Conservation (phyloP, 1,140 invertebrate species). For the Macrosteles quadrilineatus region DNA sequence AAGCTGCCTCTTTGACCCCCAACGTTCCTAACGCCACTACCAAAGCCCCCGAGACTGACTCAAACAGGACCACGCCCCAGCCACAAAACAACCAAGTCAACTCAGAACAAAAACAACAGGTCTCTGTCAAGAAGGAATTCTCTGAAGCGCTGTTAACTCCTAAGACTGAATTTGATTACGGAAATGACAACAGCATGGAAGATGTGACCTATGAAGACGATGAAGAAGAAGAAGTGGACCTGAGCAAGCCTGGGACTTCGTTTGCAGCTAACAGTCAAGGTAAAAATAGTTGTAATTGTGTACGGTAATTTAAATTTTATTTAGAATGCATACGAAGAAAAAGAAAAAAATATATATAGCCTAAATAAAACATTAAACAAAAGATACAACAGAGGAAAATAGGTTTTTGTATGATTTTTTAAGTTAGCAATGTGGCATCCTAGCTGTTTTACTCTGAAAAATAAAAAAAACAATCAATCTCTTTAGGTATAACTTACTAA, state of each 20-base stretch:
- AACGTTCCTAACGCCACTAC: constrained; percentile 40
- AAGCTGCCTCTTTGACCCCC: constrained; percentile 39
- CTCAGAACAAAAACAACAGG: constrained; percentile 13
- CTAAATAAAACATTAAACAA: no score
- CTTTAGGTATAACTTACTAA: no score
- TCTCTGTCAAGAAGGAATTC: constrained; percentile 13
- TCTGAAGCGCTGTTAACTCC: constrained; percentile 17
- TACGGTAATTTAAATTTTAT: not conserved
- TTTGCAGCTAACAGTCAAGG: constrained; percentile 36
- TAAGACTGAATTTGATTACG: constrained; percentile 38
- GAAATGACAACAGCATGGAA: constrained; percentile 41
- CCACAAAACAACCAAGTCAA: not conserved
- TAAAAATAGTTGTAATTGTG: constrained; percentile 1
- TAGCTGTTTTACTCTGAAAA: no score
- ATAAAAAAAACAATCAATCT: no score
- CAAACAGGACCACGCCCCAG: constrained; percentile 19
- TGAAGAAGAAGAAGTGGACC: constrained; percentile 41
- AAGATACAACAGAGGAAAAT: no score
- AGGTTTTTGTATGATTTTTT: no score
- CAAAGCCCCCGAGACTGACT: constrained; percentile 37
- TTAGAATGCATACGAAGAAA: no score
- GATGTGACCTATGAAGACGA: constrained; percentile 42
- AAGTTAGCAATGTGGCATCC: no score
- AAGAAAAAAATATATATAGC: no score
- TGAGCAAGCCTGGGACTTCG: constrained; percentile 37